These are phyloP conservation scores for Pasiphila rectangulata DNA, from an alignment of 2,888 invertebrate genomes.

Conservation along the genomic window DNA sequence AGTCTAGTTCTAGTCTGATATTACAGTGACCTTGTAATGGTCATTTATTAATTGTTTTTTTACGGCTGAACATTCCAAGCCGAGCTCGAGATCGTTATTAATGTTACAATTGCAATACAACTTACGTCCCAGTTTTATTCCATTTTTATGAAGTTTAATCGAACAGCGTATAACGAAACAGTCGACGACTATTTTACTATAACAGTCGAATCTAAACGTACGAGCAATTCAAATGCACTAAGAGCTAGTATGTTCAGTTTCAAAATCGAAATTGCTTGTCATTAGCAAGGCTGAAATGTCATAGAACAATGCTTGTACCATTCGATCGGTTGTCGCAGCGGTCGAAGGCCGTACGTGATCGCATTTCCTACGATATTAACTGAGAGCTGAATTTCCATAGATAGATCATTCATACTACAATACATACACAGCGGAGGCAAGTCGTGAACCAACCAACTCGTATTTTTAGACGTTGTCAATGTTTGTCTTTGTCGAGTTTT, in stretches of 20 bases:
- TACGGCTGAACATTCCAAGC: no score
- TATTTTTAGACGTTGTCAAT: no score
- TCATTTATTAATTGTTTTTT: no score
- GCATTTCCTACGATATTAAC: conserved; percentile 65
- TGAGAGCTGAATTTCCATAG: conserved; percentile 13
- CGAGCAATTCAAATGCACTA: conserved; percentile 60
- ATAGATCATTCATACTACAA: not conserved
- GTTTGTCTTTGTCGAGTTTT: no score
- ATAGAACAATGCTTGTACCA: conserved; percentile 73
- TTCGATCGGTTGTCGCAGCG: conserved; percentile 57
- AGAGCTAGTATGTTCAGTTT: conserved; percentile 68
- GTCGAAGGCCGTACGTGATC: conserved; percentile 75
- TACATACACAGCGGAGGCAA: not conserved
- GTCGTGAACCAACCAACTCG: no score
- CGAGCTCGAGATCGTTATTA: no score
- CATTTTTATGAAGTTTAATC: no score
- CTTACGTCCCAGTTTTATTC: no score
- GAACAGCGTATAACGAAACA: conserved; percentile 4
- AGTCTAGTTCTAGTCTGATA: no score
- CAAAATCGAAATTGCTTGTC: conserved; percentile 77
- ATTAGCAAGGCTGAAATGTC: conserved; percentile 79
- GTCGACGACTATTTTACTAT: conserved; percentile 8
- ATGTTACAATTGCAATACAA: no score
- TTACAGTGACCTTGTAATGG: no score
- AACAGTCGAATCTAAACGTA: conserved; percentile 21